These are phyloP conservation scores for Drosophila macrothrix DNA, from an alignment of 2,888 invertebrate genomes.

Conservation along the genomic window DNA sequence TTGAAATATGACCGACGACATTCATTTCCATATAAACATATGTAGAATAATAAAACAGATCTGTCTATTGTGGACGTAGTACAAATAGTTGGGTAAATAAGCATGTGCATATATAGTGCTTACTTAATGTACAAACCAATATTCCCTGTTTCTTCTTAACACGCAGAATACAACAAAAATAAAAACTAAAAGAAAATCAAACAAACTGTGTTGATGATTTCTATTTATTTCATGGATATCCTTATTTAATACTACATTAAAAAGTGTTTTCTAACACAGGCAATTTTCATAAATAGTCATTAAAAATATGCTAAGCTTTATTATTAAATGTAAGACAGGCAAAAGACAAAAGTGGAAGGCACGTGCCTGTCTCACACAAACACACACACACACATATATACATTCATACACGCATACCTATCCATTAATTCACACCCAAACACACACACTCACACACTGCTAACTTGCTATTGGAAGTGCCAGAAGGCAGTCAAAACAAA, in stretches of 20 bases:
- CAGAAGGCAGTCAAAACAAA: constrained; percentile 69
- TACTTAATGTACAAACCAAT: background rate
- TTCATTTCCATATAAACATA: background rate
- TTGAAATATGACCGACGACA: background rate
- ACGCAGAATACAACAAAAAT: background rate
- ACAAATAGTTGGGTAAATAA: background rate
- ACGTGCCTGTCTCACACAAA: constrained; percentile 42
- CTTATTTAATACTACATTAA: constrained; percentile 8
- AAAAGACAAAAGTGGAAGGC: constrained; percentile 47
- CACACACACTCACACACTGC: constrained; percentile 9
- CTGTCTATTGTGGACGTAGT: background rate
- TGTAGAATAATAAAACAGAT: background rate
- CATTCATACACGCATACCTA: background rate
- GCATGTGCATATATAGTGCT: background rate
- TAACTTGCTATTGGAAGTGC: constrained; percentile 35
- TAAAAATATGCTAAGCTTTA: constrained; percentile 57
- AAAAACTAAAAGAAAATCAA: background rate
- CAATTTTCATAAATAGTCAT: constrained; percentile 63
- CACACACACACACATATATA: constrained; percentile 9
- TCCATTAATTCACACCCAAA: constrained; percentile 25
- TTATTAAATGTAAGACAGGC: constrained; percentile 61
- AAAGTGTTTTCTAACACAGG: background rate
- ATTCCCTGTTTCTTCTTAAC: background rate
- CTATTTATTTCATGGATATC: constrained; percentile 6
- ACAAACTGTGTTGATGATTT: background rate